Evolutionary conservation across 2,113 vertebrate genomes (phyloP).

Genomic region (Charina bottae): DNA sequence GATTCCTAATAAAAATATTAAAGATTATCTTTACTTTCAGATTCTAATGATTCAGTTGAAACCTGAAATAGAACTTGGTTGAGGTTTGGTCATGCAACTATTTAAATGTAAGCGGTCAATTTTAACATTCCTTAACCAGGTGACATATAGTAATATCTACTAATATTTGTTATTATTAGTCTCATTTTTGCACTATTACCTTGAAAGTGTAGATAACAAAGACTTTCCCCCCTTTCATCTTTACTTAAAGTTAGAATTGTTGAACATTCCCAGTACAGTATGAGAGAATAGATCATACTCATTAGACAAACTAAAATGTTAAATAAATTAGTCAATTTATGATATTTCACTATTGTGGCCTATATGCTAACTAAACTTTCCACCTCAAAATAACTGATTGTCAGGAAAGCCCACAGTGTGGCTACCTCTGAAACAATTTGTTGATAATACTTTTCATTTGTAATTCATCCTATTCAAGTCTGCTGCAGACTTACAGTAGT

Average conservation of each 20-base stretch:
- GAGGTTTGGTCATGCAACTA: background rate
- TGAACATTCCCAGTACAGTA: background rate
- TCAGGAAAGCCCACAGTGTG: background rate
- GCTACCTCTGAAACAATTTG: background rate
- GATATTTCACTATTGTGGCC: background rate
- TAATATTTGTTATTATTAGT: background rate
- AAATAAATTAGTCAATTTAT: background rate
- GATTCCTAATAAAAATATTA: background rate
- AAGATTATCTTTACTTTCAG: background rate
- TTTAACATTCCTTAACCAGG: background rate
- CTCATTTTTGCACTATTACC: background rate
- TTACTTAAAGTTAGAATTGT: background rate
- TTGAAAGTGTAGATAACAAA: background rate
- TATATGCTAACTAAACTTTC: background rate
- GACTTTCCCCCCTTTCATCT: background rate
- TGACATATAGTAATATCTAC: background rate
- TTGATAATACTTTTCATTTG: constrained; percentile 7
- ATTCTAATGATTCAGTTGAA: background rate
- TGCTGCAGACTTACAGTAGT: background rate
- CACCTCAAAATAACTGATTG: background rate
- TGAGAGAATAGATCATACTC: background rate
- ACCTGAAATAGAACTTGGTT: background rate
- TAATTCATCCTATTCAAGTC: constrained; percentile 8
- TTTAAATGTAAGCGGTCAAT: background rate
- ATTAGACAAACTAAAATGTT: background rate